Percentiles rank a stretch among this genome's conserved stretches.
Conservation (phyloP, 2,797 vertebrate genomes). For the Saguinus oedipus region DNA sequence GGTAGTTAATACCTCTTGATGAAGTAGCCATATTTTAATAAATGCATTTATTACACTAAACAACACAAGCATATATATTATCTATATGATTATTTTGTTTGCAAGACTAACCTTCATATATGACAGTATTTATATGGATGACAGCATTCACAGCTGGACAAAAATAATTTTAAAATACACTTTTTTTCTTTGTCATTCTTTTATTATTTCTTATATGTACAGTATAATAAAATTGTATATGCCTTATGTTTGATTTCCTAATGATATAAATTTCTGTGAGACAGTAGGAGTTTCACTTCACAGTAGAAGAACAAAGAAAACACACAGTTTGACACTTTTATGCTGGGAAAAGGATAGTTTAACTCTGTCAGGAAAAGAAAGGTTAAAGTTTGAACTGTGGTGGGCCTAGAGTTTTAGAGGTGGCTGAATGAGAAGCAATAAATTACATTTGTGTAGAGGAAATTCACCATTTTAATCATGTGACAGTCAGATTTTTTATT, state of each 20-base stretch:
- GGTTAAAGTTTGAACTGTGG: neutral
- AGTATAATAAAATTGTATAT: neutral
- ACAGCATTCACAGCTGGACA: neutral
- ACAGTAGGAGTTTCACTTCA: conserved; percentile 31
- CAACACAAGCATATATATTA: neutral
- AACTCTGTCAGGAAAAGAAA: neutral
- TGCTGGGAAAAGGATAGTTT: conserved; percentile 45
- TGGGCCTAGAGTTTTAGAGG: neutral
- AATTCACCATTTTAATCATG: neutral
- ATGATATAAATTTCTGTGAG: conserved; percentile 23
- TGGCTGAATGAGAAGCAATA: neutral
- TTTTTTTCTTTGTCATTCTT: neutral
- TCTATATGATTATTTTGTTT: neutral
- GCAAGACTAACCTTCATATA: neutral
- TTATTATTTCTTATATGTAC: conserved; percentile 11
- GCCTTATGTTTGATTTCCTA: conserved; percentile 25
- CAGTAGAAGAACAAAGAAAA: conserved; percentile 30
- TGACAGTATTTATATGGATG: neutral
- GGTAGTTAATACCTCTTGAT: neutral
- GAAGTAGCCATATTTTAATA: neutral
- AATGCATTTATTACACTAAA: neutral
- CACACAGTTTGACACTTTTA: conserved; percentile 35
- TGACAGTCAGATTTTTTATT: neutral
- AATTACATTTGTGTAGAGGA: neutral
- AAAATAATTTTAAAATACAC: neutral